These are phyloP conservation scores for Polyergus mexicanus DNA, from an alignment of 1,140 invertebrate species.

Conservation along the genomic window DNA sequence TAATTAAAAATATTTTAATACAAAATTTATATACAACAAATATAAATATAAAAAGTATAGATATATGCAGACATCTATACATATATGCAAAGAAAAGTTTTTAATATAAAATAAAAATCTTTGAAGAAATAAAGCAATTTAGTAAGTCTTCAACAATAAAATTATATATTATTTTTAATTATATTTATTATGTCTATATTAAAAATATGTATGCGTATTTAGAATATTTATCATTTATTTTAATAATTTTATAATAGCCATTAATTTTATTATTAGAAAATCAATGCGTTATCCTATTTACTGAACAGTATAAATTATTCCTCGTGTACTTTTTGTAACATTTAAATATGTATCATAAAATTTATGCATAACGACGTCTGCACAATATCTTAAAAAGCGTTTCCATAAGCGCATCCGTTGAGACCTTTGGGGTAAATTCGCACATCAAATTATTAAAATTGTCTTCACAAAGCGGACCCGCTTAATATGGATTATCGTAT, in stretches of 20 bases:
- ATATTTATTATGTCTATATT: not conserved
- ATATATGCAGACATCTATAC: too few relatives aligned
- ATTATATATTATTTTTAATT: not conserved
- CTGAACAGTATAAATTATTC: not conserved
- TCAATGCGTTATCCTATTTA: not conserved
- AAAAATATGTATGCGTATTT: too few relatives aligned
- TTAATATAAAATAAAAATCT: not conserved
- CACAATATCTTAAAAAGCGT: not conserved
- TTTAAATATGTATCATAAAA: slow-evolving; percentile 6
- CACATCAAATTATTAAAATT: slow-evolving; percentile 38
- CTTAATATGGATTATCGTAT: slow-evolving; percentile 37
- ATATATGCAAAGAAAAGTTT: not conserved
- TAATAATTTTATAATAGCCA: slow-evolving; percentile 7
- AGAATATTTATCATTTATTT: not conserved
- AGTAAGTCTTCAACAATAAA: not conserved
- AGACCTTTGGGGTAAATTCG: slow-evolving; percentile 4
- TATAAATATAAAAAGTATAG: not conserved
- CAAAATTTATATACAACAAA: not conserved
- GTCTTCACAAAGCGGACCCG: slow-evolving; percentile 8
- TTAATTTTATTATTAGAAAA: slow-evolving; percentile 4
- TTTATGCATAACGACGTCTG: not conserved
- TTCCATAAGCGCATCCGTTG: slow-evolving; percentile 30
- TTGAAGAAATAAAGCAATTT: not conserved
- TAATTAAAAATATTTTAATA: slow-evolving; percentile 4
- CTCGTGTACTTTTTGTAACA: not conserved